Evolutionary conservation across 2,797 vertebrate species (phyloP).

Genomic region (Avahi laniger): DNA sequence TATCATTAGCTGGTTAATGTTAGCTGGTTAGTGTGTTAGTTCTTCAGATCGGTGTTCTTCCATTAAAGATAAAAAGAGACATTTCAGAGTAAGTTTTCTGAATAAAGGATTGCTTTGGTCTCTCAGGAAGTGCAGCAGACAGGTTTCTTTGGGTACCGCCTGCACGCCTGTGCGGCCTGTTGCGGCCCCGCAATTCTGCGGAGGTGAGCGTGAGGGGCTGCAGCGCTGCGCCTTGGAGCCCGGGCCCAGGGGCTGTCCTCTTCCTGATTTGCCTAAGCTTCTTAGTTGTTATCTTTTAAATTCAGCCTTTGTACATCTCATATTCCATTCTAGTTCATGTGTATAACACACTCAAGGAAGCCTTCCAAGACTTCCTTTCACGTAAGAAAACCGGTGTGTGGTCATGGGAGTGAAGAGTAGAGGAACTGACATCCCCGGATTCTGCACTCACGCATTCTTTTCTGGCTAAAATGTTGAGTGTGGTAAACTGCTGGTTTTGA

Average conservation of each 20-base stretch:
- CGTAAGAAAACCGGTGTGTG: neutral
- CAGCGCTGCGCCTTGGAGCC: rapidly evolving
- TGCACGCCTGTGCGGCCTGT: rapidly evolving
- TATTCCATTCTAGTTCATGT: neutral
- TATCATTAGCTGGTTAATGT: neutral
- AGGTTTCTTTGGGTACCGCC: neutral
- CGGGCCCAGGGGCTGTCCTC: rapidly evolving
- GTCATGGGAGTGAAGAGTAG: neutral
- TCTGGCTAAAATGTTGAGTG: neutral
- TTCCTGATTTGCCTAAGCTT: neutral
- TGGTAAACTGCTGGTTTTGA: neutral
- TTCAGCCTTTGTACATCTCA: neutral
- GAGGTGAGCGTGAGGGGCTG: rapidly evolving
- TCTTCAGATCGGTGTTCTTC: neutral
- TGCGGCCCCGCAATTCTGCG: rapidly evolving
- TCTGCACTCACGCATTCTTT: neutral
- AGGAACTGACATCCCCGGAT: neutral
- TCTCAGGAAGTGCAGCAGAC: neutral
- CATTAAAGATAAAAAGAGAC: neutral
- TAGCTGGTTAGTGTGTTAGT: neutral
- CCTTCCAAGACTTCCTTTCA: neutral
- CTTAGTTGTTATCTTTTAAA: neutral
- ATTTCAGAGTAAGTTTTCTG: neutral
- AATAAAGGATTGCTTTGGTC: neutral
- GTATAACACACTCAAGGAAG: neutral